A percentile compares a stretch with the other conserved stretches of the same genome.
phyloP scores from a whole-genome alignment of 2,888 invertebrate species.

The Lysandra coridon region DNA sequence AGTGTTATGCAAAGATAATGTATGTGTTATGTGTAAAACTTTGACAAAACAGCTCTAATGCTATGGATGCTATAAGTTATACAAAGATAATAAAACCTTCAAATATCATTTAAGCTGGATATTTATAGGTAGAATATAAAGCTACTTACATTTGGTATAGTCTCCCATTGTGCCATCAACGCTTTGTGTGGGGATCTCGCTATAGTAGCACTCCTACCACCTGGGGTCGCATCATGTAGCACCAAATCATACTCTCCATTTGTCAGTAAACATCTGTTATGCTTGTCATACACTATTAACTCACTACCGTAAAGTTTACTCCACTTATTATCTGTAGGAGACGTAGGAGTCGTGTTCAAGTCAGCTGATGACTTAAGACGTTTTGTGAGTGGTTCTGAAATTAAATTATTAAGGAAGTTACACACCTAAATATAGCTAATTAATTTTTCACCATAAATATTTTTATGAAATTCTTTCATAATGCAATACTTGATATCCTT shows the following conservation, averaged over 20 bases:
- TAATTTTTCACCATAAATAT: too few relatives aligned
- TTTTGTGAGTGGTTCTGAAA: slow-evolving; percentile 84
- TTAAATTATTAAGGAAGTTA: slow-evolving; percentile 27
- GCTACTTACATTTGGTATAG: slow-evolving; percentile 78
- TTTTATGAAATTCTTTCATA: too few relatives aligned
- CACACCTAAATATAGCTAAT: background rate
- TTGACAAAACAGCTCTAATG: too few relatives aligned
- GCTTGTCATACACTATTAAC: slow-evolving; percentile 93
- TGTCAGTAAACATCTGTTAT: slow-evolving; percentile 90
- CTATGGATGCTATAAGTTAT: too few relatives aligned
- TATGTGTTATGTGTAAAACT: too few relatives aligned
- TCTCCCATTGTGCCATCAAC: slow-evolving; percentile 81
- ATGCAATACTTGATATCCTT: too few relatives aligned
- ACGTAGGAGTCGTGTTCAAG: slow-evolving; percentile 52
- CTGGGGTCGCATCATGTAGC: slow-evolving; percentile 88
- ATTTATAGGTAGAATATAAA: too few relatives aligned
- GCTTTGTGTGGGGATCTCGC: slow-evolving; percentile 75
- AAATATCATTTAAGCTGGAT: too few relatives aligned
- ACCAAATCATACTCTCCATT: slow-evolving; percentile 95
- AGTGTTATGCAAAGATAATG: too few relatives aligned
- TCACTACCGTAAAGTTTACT: slow-evolving; percentile 87
- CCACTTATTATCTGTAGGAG: slow-evolving; percentile 67
- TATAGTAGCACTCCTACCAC: slow-evolving; percentile 74
- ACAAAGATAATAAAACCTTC: too few relatives aligned
- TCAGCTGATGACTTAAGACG: slow-evolving; percentile 82